These are phyloP conservation scores for Agonopterix subpropinquella DNA, from an alignment of 2,888 invertebrate species.

Conservation along the genomic window DNA sequence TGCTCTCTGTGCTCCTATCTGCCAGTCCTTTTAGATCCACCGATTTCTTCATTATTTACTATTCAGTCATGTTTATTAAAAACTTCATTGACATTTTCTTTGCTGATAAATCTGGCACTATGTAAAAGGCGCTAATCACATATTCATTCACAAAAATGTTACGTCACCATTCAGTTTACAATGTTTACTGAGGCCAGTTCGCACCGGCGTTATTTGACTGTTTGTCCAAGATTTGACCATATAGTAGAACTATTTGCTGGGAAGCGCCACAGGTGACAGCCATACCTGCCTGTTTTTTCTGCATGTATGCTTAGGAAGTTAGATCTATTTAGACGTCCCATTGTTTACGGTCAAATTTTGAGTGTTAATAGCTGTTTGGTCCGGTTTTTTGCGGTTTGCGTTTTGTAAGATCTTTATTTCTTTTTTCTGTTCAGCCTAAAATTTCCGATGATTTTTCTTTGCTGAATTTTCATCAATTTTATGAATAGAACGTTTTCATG, in stretches of 20 bases:
- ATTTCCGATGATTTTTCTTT: too few species aligned
- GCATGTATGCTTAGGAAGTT: conserved; percentile 42
- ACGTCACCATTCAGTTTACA: conserved; percentile 37
- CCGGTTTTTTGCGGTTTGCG: conserved; percentile 9
- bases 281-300: conserved; percentile 53
- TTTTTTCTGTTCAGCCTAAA: too few species aligned
- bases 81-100: too few species aligned
- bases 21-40: too few species aligned
- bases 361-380: conserved; percentile 26
- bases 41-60: too few species aligned
- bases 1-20: too few species aligned
- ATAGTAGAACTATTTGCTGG: conserved; percentile 29
- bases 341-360: conserved; percentile 17
- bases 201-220: conserved; percentile 55
- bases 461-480: too few species aligned
- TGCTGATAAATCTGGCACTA: too few species aligned
- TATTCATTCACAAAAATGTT: conserved; percentile 46
- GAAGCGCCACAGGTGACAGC: conserved; percentile 65
- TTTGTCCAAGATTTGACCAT: conserved; percentile 40
- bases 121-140: conserved; percentile 21
- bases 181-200: conserved; percentile 57
- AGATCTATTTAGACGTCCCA: conserved; percentile 18
- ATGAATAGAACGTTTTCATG: too few species aligned
- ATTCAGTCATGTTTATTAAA: too few species aligned
- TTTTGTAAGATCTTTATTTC: too few species aligned